phyloP scores from a whole-genome alignment of 2,888 invertebrate genomes.

The Antheraea assamensis region DNA sequence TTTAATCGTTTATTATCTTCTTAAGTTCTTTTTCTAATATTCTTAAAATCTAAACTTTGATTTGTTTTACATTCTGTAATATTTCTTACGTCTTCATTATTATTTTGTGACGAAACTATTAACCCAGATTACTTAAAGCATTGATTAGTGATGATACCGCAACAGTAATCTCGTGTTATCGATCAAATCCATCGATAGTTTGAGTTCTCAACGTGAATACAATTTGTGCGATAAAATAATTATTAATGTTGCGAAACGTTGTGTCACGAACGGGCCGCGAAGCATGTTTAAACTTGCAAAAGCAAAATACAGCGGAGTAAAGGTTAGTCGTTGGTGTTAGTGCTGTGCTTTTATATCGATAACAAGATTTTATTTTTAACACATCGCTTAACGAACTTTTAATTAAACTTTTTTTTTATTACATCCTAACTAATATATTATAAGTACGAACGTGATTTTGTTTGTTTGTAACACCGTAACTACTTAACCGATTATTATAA shows the following conservation, averaged over 20 bases:
- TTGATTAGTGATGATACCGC: neutral
- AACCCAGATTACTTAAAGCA: neutral
- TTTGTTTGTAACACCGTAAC: no score
- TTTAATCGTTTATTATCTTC: no score
- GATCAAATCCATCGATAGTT: slow-evolving; percentile 56
- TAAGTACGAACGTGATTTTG: no score
- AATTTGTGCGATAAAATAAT: slow-evolving; percentile 82
- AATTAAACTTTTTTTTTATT: no score
- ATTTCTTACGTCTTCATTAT: neutral
- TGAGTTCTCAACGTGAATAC: slow-evolving; percentile 66
- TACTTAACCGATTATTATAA: no score
- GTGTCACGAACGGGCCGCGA: slow-evolving; percentile 74
- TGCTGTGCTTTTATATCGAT: slow-evolving; percentile 44
- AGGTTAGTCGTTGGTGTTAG: slow-evolving; percentile 68
- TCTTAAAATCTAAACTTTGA: no score
- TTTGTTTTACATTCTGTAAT: no score
- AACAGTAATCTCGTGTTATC: slow-evolving; percentile 34
- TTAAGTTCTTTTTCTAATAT: no score
- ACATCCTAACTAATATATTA: no score
- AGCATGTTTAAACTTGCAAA: slow-evolving; percentile 82
- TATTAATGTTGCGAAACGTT: slow-evolving; percentile 78
- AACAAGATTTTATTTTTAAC: slow-evolving; percentile 18
- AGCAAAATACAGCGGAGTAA: slow-evolving; percentile 78
- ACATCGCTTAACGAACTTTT: neutral
- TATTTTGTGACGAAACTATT: neutral